These are phyloP conservation scores for Siderastrea radians DNA, from an alignment of 92 coral and sea anemone genomes.

Conservation along the genomic window DNA sequence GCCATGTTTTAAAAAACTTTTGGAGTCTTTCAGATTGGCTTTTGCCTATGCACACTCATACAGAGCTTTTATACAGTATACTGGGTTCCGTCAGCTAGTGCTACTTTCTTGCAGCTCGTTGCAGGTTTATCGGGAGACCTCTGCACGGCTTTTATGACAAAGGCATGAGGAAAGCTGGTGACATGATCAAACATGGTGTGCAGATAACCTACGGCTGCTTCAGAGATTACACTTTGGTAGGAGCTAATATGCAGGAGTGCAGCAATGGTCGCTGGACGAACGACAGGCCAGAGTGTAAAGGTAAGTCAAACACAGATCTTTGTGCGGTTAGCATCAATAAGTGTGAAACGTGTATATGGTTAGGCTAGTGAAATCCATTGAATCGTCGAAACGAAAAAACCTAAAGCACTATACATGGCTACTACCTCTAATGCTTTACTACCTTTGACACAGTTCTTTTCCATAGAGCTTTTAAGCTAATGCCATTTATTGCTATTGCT, in stretches of 20 bases:
- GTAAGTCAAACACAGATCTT: not conserved
- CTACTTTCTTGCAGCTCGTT: conserved; percentile 23
- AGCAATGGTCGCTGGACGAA: not conserved
- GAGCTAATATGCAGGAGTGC: conserved; percentile 9
- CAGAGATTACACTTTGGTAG: not conserved
- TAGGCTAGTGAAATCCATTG: no score
- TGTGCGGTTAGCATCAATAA: not conserved
- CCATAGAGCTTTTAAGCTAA: no score
- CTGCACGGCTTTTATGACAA: not conserved
- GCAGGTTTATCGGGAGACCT: not conserved
- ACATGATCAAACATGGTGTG: conserved; percentile 31
- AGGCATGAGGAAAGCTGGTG: not conserved
- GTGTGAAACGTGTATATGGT: not conserved
- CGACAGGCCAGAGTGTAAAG: not conserved
- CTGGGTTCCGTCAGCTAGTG: no score
- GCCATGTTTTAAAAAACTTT: no score
- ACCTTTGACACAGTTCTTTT: no score
- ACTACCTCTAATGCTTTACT: no score
- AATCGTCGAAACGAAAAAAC: no score
- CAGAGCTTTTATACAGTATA: no score
- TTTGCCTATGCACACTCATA: no score
- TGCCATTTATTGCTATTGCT: no score
- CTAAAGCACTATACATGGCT: no score
- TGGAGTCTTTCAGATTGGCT: no score
- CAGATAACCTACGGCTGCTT: conserved; percentile 11